Conservation (phyloP, 2,113 vertebrate species). For the Bambusicola thoracicus region DNA sequence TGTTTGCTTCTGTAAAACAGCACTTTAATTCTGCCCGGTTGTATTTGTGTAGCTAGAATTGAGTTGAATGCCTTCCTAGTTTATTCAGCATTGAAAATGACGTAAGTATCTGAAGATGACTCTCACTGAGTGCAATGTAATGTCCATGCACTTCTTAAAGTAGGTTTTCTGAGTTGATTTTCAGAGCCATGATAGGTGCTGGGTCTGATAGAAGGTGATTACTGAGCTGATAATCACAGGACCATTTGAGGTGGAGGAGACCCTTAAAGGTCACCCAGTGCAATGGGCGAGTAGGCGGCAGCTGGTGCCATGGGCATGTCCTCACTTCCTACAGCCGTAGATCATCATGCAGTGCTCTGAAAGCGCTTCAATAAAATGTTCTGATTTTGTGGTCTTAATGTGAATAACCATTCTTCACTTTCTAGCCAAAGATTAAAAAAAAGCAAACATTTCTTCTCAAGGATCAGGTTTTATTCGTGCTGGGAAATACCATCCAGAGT, state of each 20-base stretch:
- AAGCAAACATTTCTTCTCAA: not conserved
- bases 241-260: not conserved
- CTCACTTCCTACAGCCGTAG: fast-evolving
- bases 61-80: not conserved
- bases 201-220: not conserved
- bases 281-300: not conserved
- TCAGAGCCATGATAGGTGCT: not conserved
- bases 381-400: not conserved
- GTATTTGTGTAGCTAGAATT: fast-evolving
- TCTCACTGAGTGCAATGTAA: not conserved
- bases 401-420: not conserved
- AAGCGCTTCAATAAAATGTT: not conserved
- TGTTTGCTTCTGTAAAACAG: not conserved
- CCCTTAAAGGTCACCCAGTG: too few species aligned
- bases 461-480: not conserved
- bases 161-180: not conserved
- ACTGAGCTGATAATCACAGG: not conserved
- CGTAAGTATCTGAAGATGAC: not conserved
- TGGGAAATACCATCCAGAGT: not conserved
- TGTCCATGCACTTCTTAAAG: not conserved
- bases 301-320: too few species aligned
- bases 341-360: not conserved
- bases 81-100: not conserved
- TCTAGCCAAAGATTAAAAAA: not conserved
- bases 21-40: not conserved